Evolutionary conservation across 1,140 invertebrate genomes (phyloP).

Genomic region (Leptinotarsa undecemlineata): DNA sequence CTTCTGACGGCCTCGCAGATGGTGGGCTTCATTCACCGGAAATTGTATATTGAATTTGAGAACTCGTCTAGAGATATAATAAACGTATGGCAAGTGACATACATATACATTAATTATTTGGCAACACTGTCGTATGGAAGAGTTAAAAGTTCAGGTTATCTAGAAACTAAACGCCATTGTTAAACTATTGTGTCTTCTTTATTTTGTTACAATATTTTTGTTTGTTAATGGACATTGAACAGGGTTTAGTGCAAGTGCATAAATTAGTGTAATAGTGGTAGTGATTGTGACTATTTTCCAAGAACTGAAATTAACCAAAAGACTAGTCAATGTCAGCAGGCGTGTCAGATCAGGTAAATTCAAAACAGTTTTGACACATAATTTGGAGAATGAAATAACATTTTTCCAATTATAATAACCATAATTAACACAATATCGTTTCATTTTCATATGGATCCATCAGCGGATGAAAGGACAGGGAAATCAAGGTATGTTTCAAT

Average conservation of each 20-base stretch:
- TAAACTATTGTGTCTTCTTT: conserved; percentile 24
- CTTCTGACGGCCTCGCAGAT: too few species aligned
- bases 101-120: neutral
- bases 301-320: conserved; percentile 49
- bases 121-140: neutral
- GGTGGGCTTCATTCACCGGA: too few species aligned
- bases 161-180: conserved; percentile 26
- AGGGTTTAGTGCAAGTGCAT: conserved; percentile 21
- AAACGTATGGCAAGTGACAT: neutral
- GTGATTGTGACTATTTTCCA: conserved; percentile 39
- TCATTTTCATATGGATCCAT: conserved; percentile 60
- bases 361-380: conserved; percentile 50
- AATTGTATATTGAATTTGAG: too few species aligned
- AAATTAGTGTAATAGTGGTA: conserved; percentile 34
- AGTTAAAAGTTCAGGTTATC: conserved; percentile 17
- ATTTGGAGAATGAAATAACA: conserved; percentile 11
- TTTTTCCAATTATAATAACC: conserved; percentile 10
- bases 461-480: conserved; percentile 91
- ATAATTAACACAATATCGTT: conserved; percentile 36
- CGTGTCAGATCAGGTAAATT: conserved; percentile 70
- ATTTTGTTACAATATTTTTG: conserved; percentile 28
- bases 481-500: conserved; percentile 69
- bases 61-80: too few species aligned
- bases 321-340: conserved; percentile 69
- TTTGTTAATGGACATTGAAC: conserved; percentile 24